phyloP scores from a whole-genome alignment of 2,797 vertebrate species.

The Syngnathus acus region DNA sequence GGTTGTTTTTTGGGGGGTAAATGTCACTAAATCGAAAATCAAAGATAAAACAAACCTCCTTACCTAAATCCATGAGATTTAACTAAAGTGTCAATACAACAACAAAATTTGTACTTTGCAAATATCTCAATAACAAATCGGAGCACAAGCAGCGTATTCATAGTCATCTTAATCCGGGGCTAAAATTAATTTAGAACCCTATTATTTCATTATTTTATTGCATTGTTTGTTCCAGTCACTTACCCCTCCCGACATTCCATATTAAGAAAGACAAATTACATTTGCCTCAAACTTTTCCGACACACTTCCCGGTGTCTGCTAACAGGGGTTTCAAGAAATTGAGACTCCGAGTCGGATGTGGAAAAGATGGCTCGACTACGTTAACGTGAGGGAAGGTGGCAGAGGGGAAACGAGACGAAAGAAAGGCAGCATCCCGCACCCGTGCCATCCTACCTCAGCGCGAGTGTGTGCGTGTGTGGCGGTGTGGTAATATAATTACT shows the following conservation, averaged over 20 bases:
- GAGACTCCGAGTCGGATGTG: constrained; percentile 22
- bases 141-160: too few relatives aligned
- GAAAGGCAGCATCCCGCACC: constrained; percentile 64
- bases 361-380: constrained; percentile 46
- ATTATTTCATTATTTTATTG: too few relatives aligned
- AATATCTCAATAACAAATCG: too few relatives aligned
- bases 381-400: constrained; percentile 41
- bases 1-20: too few relatives aligned
- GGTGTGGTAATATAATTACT: constrained; percentile 80
- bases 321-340: constrained; percentile 28
- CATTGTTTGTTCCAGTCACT: too few relatives aligned
- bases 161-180: too few relatives aligned
- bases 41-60: too few relatives aligned
- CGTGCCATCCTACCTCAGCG: constrained; percentile 64
- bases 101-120: too few relatives aligned
- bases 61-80: too few relatives aligned
- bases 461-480: constrained; percentile 69
- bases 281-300: constrained; percentile 51
- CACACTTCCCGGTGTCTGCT: constrained; percentile 24
- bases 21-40: too few relatives aligned
- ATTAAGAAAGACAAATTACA: constrained; percentile 27
- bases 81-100: too few relatives aligned
- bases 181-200: too few relatives aligned
- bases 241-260: neutral
- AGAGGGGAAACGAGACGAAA: constrained; percentile 56